Base-by-base conservation (phyloP, 37 sponge, comb jelly and placozoan species). In the Hexactinellida sp. region DNA sequence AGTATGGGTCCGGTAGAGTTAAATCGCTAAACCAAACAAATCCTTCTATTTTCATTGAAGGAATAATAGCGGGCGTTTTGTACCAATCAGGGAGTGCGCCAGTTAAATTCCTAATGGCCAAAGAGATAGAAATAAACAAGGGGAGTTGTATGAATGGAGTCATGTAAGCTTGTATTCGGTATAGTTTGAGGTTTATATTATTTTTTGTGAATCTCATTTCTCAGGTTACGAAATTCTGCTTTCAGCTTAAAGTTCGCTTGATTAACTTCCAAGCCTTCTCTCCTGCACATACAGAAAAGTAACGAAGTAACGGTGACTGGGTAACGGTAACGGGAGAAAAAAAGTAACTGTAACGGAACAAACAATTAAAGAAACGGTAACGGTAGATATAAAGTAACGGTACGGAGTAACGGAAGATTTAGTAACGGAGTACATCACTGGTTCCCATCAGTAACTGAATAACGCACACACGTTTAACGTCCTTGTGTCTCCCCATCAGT, bases 71-170 rank as follows among this genome's bases (percentile, higher is more conserved):
- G 55, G 87, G 38, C 34, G 54, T 23, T 38, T 30, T 71, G n/a
- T 24, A 86, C 41, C 37, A 32, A 0, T 85, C 88, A 37, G 91
- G 92, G 32, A 84, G 85, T 0, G 88, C 86, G 37, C 92, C 91
- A 0, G 92, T 90, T 84, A 95, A 87, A 87, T 95, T 88, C 35
- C 96, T 54, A 0, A 95, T 37, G 24, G 89, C 89, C 38, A 91
- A 85, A 5, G 96, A 95, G 16, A 95, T 82, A 0, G 85, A 76
- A 5, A 95, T 83, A 92, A 94, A 95, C 51, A 95, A 82, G 0
- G 96, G 96, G 19, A 95, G 54, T 54, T 95, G 96, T 35, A 88
- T 54, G 92, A 91, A 93, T 54, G 94, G 94, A 9, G 93, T 71
- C 32, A 93, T n/a, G 52, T 38, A 51, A 36, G 92, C 85, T 54